Conservation (phyloP, 1,140 invertebrate species). For the Calosoma granatense region DNA sequence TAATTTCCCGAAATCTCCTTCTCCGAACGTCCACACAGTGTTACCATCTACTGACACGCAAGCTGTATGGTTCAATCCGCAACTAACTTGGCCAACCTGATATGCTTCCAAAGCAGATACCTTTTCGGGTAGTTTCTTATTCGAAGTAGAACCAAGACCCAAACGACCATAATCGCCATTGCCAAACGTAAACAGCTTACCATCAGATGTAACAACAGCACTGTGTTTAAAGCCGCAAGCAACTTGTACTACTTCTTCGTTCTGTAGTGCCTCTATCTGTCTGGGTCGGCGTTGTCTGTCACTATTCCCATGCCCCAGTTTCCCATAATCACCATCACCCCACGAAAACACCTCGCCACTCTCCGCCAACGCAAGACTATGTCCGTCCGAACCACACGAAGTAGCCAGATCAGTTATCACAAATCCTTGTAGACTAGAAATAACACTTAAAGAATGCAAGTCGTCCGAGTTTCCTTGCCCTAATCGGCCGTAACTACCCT, state of each 20-base stretch:
- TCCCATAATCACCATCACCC: slow-evolving; percentile 83
- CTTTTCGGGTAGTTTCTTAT: slow-evolving; percentile 52
- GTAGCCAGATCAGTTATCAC: slow-evolving; percentile 52
- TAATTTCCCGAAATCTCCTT: slow-evolving; percentile 57
- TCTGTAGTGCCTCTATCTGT: slow-evolving; percentile 54
- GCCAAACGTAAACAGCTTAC: slow-evolving; percentile 57
- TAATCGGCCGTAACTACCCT: slow-evolving; percentile 84
- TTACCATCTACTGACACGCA: slow-evolving; percentile 47
- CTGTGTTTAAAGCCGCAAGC: slow-evolving; percentile 60
- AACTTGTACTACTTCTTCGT: slow-evolving; percentile 51
- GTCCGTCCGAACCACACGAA: slow-evolving; percentile 89
- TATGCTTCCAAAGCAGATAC: slow-evolving; percentile 40
- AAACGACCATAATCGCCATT: slow-evolving; percentile 57
- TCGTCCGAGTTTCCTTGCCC: slow-evolving; percentile 92
- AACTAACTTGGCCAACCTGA: slow-evolving; percentile 38
- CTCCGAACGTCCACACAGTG: slow-evolving; percentile 56
- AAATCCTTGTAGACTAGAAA: slow-evolving; percentile 57
- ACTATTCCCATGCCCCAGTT: slow-evolving; percentile 57
- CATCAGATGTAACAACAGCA: slow-evolving; percentile 53
- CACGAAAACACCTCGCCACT: slow-evolving; percentile 82
- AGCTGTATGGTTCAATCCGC: slow-evolving; percentile 55
- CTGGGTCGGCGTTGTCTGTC: slow-evolving; percentile 52
- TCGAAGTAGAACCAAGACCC: slow-evolving; percentile 47
- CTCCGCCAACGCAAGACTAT: slow-evolving; percentile 83
- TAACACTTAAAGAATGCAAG: slow-evolving; percentile 50